Base-by-base conservation (phyloP, 2,113 vertebrate species). In the Brachypteracias leptosomus region DNA sequence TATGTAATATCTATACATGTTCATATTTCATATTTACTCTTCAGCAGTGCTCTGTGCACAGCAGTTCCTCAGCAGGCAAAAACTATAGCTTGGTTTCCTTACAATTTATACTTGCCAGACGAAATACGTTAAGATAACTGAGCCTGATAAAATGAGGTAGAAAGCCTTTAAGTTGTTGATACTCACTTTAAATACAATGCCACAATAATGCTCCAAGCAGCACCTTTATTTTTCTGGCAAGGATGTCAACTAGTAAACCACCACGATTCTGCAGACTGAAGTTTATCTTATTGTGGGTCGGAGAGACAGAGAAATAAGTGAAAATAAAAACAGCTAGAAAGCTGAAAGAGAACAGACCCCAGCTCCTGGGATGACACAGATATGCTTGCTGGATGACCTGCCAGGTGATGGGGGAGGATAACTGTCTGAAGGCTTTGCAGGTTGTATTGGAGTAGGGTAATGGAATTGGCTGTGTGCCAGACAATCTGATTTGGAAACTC, bases 401-500 rank as follows among this genome's bases (percentile, higher is more conserved):
- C 26, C 22, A 62, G 59, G 79, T 20, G 7, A 88, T 58, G 16
- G 55, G 36, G 54, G 70, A 89, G 49, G 52, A 89, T 91, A 89
- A 79, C 72, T 92, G 29, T 94, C 84, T 94, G 57, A 75, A 88
- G 58, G 42, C 94, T 96, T 93, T 95, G 63, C 88, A 91, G 62
- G 49, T 93, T 81, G 84, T 91, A 79, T 91, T 31, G 5, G 54
- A 92, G 81, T 46, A 84, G 81, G 11, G 25, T 85, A 97, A 95
- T 97, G 78, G 95, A 96, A 96, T 78, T 97, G 94, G 51, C 47
- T 74, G 54, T 78, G 85, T 97, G 91, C 88, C 87, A 96, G 88
- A 63, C 75, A 94, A 89, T 96, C 95, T 96, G 95, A 95, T 97
- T 95, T 95, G 83, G 96, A 66, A 95, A 96, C 97, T 97, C 85